Percentiles rank a stretch among this genome's conserved stretches.
These are phyloP conservation scores for Aspidoscelis tigris DNA, from an alignment of 2,113 vertebrate species.

Conservation along the genomic window DNA sequence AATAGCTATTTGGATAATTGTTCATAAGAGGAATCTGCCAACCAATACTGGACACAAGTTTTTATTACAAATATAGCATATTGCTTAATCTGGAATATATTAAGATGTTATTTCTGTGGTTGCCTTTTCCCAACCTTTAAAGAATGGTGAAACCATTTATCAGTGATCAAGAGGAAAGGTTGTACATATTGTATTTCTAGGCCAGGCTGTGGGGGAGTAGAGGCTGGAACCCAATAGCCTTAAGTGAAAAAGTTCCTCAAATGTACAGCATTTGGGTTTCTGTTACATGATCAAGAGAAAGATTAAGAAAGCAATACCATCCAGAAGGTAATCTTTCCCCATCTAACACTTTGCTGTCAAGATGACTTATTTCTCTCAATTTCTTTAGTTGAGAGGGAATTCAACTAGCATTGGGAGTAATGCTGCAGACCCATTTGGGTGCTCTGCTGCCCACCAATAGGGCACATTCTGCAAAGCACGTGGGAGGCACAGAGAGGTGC, in stretches of 20 bases:
- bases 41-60: conserved; percentile 76
- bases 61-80: conserved; percentile 84
- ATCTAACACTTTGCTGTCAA: not conserved
- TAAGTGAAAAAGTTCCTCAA: conserved; percentile 40
- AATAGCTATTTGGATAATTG: conserved; percentile 86
- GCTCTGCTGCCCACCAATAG: too few species aligned
- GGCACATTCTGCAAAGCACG: too few species aligned
- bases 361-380: not conserved
- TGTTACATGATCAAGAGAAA: conserved; percentile 27
- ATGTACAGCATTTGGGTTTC: conserved; percentile 39
- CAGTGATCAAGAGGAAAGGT: conserved; percentile 72
- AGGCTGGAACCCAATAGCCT: conserved; percentile 10
- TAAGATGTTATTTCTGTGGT: conserved; percentile 83
- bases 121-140: conserved; percentile 76
- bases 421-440: too few species aligned
- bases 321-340: not conserved
- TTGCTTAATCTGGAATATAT: conserved; percentile 85
- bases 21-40: conserved; percentile 79
- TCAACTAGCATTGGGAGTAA: not conserved
- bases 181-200: conserved; percentile 35
- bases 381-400: not conserved
- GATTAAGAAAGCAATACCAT: not conserved
- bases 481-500: too few species aligned
- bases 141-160: conserved; percentile 82
- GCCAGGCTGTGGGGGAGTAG: not conserved